Percentiles rank a stretch among this genome's conserved stretches.
phyloP scores from a whole-genome alignment of 2,797 vertebrate species.

The Phaenicophaeus curvirostris region DNA sequence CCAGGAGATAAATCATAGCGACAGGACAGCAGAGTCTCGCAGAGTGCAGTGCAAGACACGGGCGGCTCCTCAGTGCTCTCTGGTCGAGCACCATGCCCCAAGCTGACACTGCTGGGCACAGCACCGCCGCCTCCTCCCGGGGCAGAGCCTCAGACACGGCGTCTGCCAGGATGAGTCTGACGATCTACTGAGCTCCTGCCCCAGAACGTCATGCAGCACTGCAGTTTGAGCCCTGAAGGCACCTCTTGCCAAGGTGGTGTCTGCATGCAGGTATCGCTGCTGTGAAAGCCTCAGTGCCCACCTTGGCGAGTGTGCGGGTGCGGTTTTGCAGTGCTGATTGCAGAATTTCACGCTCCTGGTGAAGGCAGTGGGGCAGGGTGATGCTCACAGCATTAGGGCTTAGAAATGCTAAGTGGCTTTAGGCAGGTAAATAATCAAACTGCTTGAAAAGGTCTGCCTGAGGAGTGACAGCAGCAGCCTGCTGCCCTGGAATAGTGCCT shows the following conservation, averaged over 20 bases:
- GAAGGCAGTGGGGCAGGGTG: not conserved
- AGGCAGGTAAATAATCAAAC: not conserved
- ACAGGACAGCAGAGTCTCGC: accelerated
- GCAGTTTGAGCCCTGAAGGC: not conserved
- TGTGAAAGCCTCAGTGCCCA: not conserved
- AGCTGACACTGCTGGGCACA: accelerated
- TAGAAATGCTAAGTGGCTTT: not conserved
- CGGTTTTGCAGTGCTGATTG: not conserved
- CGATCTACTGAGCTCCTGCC: not conserved
- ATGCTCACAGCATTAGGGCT: not conserved
- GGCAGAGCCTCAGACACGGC: not conserved
- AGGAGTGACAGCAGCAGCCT: not conserved
- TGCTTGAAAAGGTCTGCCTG: not conserved
- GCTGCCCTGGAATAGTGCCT: not conserved
- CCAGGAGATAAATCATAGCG: not conserved
- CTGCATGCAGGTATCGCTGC: accelerated
- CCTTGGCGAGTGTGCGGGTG: not conserved
- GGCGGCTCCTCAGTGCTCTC: not conserved
- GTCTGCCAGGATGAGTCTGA: not conserved
- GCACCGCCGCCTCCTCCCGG: not conserved
- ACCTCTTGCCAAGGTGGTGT: not conserved
- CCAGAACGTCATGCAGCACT: not conserved
- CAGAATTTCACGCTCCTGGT: not conserved
- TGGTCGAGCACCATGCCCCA: accelerated
- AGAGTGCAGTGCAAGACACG: accelerated